Base-by-base conservation (phyloP, 92 coral and sea anemone genomes). In the Parazoanthus swiftii region DNA sequence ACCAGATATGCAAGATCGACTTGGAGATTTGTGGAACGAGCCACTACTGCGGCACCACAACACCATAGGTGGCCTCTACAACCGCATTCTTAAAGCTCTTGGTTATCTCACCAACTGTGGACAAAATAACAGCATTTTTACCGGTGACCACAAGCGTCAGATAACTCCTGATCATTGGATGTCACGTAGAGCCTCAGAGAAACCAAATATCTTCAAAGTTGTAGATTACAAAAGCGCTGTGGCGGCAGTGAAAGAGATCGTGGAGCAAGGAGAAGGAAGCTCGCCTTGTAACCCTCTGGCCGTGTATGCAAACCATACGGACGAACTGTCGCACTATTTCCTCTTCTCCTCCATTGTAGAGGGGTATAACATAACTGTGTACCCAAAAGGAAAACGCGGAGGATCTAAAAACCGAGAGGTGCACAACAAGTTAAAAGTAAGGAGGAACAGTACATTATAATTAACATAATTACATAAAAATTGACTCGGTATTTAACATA, bases 231-330 rank as follows among this genome's bases (percentile, higher is more conserved):
- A 33, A 13, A 86, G 92, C 0, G 98, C 98, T 3, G 93, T 91
- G 2, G 89, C 90, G 16, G 98, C 98, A 33, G 94, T 94, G 29
- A 76, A 78, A 59, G 38, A 76, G 9, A 94, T 94, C 3, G 70
- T 94, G 15, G 92, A 93, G 1, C 90, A 94, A 75, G 98, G 98
- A 26, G 98, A 94, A 80, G 98, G 98, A 1, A 89, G 94, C 43
- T 93, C 95, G 10, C 93, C 93, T 0, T 94, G 98, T 83, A 94
- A 94, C 68, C 95, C 98, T 0, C 14, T 93, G 81, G 84, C 90
- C 50, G 94, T 93, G 89, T 84, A 78, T 73, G 80, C 91, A 5
- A 92, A 89, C 37, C 42, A 75, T 6, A 63, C 54, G 23, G 81
- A 79, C 35, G 94, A 91, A n/a, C 86, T 94, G 39, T 93, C 98